Evolutionary conservation across 2,888 invertebrate genomes (phyloP).

Genomic region (Trichopria drosophilae): DNA sequence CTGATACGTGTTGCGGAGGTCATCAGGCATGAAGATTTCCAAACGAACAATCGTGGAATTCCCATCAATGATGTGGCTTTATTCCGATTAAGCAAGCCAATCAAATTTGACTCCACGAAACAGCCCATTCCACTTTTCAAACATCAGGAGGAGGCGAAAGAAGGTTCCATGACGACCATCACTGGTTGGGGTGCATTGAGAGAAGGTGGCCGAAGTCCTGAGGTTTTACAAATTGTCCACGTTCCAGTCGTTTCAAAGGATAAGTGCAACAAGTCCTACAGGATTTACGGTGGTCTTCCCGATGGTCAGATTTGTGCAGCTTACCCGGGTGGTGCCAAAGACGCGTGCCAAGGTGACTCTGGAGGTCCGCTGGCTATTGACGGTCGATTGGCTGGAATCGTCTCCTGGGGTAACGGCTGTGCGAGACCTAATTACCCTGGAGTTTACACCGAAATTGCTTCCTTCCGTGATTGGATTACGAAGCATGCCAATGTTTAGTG

Average conservation of each 20-base stretch:
- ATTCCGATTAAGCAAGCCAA: constrained; percentile 58
- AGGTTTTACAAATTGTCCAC: constrained; percentile 59
- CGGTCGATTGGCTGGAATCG: constrained; percentile 41
- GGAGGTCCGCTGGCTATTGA: constrained; percentile 40
- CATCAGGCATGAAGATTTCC: constrained; percentile 28
- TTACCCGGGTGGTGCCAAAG: constrained; percentile 60
- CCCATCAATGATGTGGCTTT: constrained; percentile 61
- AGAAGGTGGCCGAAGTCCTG: constrained; percentile 26
- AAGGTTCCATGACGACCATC: constrained; percentile 26
- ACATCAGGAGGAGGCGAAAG: constrained; percentile 38
- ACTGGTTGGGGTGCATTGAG: constrained; percentile 41
- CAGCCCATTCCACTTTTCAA: constrained; percentile 59
- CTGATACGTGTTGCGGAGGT: constrained; percentile 18
- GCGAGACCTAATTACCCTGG: constrained; percentile 59
- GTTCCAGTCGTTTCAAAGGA: constrained; percentile 62
- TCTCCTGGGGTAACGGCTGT: constrained; percentile 62
- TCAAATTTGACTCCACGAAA: constrained; percentile 58
- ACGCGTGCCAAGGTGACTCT: constrained; percentile 42
- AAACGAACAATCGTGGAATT: not conserved
- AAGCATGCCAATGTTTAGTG: not conserved
- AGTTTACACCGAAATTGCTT: constrained; percentile 60
- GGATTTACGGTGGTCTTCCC: constrained; percentile 19
- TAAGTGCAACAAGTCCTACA: constrained; percentile 60
- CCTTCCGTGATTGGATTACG: constrained; percentile 56
- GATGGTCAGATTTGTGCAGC: constrained; percentile 64